A percentile compares a stretch with the other conserved stretches of the same genome.
Evolutionary conservation across 2,888 invertebrate species (phyloP).

Genomic region (Drosophila picticornis): DNA sequence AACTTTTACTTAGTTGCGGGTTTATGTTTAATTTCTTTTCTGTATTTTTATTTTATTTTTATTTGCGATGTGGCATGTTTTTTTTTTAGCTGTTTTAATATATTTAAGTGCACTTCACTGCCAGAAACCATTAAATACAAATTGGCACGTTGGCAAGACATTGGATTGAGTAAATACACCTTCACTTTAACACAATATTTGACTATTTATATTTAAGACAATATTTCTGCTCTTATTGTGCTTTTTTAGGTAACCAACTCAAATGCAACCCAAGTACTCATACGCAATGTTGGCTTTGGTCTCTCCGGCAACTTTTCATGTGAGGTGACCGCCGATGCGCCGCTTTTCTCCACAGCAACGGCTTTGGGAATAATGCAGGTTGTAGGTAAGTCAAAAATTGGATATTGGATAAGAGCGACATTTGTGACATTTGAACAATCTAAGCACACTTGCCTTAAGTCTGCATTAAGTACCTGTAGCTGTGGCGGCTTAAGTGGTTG

Average conservation of each 20-base stretch:
- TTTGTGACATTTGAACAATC: constrained; percentile 31
- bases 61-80: constrained; percentile 26
- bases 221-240: background rate
- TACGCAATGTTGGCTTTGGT: constrained; percentile 89
- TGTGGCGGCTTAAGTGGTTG: constrained; percentile 15
- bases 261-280: constrained; percentile 90
- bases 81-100: constrained; percentile 63
- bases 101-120: constrained; percentile 70
- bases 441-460: constrained; percentile 27
- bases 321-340: constrained; percentile 91
- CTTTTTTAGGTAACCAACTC: constrained; percentile 88
- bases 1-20: constrained; percentile 52
- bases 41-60: constrained; percentile 34
- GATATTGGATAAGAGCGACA: constrained; percentile 23
- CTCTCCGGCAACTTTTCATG: constrained; percentile 92
- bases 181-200: background rate
- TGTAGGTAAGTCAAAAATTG: constrained; percentile 88
- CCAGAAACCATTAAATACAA: constrained; percentile 33
- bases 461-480: constrained; percentile 31
- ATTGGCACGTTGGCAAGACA: background rate
- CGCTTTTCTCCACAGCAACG: constrained; percentile 89
- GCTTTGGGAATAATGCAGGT: constrained; percentile 89
- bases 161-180: constrained; percentile 1
- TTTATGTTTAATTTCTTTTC: constrained; percentile 9
- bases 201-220: background rate